Evolutionary conservation across 1,140 invertebrate species (phyloP), one percentile per base, ranked within the genome.

Genomic region (Tetramorium simillimum): DNA sequence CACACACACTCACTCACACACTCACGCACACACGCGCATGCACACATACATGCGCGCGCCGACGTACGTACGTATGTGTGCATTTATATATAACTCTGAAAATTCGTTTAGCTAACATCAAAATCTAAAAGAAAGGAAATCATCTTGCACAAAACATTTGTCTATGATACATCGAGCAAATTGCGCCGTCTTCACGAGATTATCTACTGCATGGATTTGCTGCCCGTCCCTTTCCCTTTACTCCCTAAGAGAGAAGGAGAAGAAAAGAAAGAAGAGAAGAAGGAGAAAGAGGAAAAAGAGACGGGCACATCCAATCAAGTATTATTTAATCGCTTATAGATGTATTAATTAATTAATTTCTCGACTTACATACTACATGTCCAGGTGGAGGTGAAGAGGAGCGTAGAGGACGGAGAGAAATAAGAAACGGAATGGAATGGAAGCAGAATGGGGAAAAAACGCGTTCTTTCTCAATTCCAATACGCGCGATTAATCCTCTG

Each of bases 401-500:
- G 49, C 3, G 1, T 28, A 40, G 16, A 18, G 28, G 51, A 73
- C 28, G 18, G 46, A 69, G 21, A 5, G 33, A 7, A 46, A 75
- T 53, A 65, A 53, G 16, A 6, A 21, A 33, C 18, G 5, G 1
- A 40, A 16, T 46, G 28, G 1, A 40, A 37, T 46, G 46, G 43
- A 14, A 40, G n/a, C 14, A 46, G 33, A 63, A 24, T 21, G 14
- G 33, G 4, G n/a, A n/a, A 33, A 33, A 46, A 67, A n/a, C 16
- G 72, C 58, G 37, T 72, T 51, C 33, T 33, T 33, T 33, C 33
- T 88, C 69, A 88, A 86, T 88, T 88, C 75, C 84, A 65, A 33
- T 58, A 33, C 0, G 78, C 43, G 40, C 51, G 49, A 24, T 81
- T 62, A 60, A 33, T 51, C 18, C 18, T 40, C 62, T 51, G 24